Percentiles rank a stretch among this genome's conserved stretches.
These are phyloP conservation scores for Microctenopoma stevenorrisi DNA, from an alignment of 2,797 vertebrate genomes.

Conservation along the genomic window DNA sequence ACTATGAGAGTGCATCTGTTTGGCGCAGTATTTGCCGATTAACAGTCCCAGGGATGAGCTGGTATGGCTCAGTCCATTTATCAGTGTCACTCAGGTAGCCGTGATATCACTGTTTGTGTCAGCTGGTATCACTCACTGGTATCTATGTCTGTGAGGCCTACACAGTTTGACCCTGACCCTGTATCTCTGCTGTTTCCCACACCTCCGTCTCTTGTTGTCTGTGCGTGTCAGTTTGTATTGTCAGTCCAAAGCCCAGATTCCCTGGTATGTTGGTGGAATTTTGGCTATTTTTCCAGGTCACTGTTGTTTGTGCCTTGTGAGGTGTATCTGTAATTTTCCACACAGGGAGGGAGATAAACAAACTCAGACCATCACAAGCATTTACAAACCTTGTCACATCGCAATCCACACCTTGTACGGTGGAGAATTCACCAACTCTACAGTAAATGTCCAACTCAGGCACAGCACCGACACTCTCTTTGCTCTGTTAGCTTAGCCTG, in stretches of 20 bases:
- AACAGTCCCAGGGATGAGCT: constrained; percentile 32
- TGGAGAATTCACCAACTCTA: constrained; percentile 39
- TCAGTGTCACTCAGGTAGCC: constrained; percentile 76
- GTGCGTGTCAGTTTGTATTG: constrained; percentile 58
- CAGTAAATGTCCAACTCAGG: constrained; percentile 2
- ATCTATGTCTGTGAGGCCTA: constrained; percentile 77
- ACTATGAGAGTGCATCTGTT: neutral
- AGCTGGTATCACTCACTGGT: constrained; percentile 82
- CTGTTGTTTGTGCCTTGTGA: constrained; percentile 80
- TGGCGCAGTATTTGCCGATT: constrained; percentile 4
- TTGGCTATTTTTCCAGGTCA: constrained; percentile 81
- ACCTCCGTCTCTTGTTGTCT: constrained; percentile 66
- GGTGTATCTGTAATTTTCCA: constrained; percentile 79
- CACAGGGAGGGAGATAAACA: constrained; percentile 80
- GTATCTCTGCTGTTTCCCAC: constrained; percentile 77
- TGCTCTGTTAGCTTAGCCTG: constrained; percentile 4
- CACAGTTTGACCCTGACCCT: constrained; percentile 80
- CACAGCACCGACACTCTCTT: constrained; percentile 10
- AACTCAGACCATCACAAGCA: constrained; percentile 61
- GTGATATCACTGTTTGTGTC: constrained; percentile 75
- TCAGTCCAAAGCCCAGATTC: constrained; percentile 72
- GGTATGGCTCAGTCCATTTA: constrained; percentile 57
- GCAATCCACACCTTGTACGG: constrained; percentile 60
- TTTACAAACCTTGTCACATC: constrained; percentile 67
- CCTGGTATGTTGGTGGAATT: constrained; percentile 81